Evolutionary conservation across 1,140 invertebrate genomes (phyloP).

Genomic region (Drosophila mojavensis): DNA sequence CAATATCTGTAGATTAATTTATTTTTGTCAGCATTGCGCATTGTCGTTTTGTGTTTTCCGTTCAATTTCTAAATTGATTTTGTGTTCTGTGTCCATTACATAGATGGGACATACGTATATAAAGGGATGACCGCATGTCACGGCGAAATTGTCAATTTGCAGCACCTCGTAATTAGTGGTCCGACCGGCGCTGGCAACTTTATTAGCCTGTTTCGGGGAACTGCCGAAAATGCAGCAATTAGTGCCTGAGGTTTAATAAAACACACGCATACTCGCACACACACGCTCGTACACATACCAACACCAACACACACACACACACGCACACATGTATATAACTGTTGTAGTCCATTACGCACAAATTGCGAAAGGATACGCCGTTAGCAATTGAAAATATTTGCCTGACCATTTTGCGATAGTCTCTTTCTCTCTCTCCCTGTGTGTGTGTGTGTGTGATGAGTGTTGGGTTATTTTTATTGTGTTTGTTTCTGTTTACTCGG

Average conservation of each 20-base stretch:
- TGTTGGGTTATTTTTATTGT: neutral
- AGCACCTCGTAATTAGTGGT: slow-evolving; percentile 51
- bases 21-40: neutral
- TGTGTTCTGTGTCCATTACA: slow-evolving; percentile 23
- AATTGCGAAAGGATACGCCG: slow-evolving; percentile 50
- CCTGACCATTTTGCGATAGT: slow-evolving; percentile 44
- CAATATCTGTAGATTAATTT: neutral
- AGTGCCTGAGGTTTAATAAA: slow-evolving; percentile 65
- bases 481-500: slow-evolving; percentile 17
- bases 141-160: slow-evolving; percentile 52
- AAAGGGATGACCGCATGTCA: slow-evolving; percentile 28
- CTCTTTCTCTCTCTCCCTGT: slow-evolving; percentile 16
- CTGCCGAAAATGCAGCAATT: slow-evolving; percentile 68
- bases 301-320: neutral
- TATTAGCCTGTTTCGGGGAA: slow-evolving; percentile 36
- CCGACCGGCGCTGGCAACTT: slow-evolving; percentile 28
- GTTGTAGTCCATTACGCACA: slow-evolving; percentile 58
- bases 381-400: slow-evolving; percentile 69
- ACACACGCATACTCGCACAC: slow-evolving; percentile 10
- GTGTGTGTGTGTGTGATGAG: neutral
- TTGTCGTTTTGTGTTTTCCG: neutral
- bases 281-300: neutral
- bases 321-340: slow-evolving; percentile 13
- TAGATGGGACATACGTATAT: neutral
- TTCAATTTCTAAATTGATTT: slow-evolving; percentile 40